These are phyloP conservation scores for Oriolus oriolus DNA, from an alignment of 2,113 vertebrate species.

Conservation along the genomic window DNA sequence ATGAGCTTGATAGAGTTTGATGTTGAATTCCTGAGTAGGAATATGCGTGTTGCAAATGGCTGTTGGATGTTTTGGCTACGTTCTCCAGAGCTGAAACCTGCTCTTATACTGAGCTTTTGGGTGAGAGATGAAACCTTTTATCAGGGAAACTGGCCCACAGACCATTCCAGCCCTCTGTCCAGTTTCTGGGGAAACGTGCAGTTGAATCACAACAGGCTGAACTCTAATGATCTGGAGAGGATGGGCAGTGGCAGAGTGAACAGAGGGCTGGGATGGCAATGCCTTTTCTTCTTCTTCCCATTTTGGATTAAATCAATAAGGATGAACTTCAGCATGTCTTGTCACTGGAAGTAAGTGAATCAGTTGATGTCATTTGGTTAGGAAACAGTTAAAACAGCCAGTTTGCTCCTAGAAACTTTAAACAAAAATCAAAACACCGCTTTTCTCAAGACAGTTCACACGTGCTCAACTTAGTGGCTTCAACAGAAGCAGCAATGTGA, in stretches of 20 bases:
- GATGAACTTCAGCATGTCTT: not conserved
- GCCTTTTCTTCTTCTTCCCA: not conserved
- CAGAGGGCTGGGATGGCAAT: not conserved
- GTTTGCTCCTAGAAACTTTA: not conserved
- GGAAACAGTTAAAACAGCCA: not conserved
- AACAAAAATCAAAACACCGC: not conserved
- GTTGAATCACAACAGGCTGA: not conserved
- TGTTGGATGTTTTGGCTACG: not conserved
- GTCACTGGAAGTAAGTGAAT: not conserved
- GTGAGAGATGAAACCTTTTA: not conserved
- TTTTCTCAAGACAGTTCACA: not conserved
- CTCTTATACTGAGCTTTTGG: not conserved
- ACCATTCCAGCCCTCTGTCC: not conserved
- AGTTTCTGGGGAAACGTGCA: not conserved
- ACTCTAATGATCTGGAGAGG: not conserved
- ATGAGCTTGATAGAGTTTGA: not conserved
- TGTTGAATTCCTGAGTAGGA: not conserved
- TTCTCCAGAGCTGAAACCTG: not conserved
- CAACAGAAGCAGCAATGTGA: not conserved
- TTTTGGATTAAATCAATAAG: not conserved
- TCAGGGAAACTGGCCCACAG: not conserved
- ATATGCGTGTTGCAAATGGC: not conserved
- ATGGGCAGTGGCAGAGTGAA: not conserved
- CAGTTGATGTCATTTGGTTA: not conserved
- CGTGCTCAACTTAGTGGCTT: slow-evolving; percentile 1